Evolutionary conservation across 2,797 vertebrate species (phyloP), one percentile per base, ranked within the genome.

Genomic region (Sphenopsis melanotis): DNA sequence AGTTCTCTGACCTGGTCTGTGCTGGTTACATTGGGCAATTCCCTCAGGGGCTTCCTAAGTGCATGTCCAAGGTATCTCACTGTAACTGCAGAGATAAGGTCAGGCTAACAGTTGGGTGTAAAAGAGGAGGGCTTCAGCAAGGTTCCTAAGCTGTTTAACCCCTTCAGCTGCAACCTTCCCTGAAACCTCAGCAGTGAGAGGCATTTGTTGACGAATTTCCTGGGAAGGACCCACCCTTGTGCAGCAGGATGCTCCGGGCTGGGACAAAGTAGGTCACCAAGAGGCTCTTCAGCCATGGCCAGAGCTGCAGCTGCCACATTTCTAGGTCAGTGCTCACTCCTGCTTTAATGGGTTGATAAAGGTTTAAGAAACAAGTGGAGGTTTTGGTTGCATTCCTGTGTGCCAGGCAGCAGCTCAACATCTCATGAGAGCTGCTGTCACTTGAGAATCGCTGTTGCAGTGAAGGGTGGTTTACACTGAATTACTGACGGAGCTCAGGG

Each of bases 311-410:
- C 91, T 89, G 92, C 89, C 0, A 0, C 56, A 69, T 96, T 96
- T 96, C 95, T 93, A 93, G 94, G 91, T 96, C 95, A 95, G 82
- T 59, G 91, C 82, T 89, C 91, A 60, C 69, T 91, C 80, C 76
- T 44, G 44, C 47, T 72, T 85, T 42, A 94, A 75, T 22, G 44
- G 61, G 50, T 61, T 89, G 68, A 53, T 36, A 57, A 78, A 89
- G 68, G 55, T 69, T 84, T 78, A 87, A 76, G 78, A 66, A 74
- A 80, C 60, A 65, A 77, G 18, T 5, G 53, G 57, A 69, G 34
- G n/a, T 80, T 65, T 83, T 55, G 47, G 27, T 60, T 77, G 71
- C 64, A 68, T 53, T 60, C 46, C 66, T 44, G 36, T 5, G 36
- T 69, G 66, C 44, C 47, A 72, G 70, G 42, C 66, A 59, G 39